phyloP scores from a whole-genome alignment of 2,797 vertebrate species.

The Cynodonichthys magdalenae region DNA sequence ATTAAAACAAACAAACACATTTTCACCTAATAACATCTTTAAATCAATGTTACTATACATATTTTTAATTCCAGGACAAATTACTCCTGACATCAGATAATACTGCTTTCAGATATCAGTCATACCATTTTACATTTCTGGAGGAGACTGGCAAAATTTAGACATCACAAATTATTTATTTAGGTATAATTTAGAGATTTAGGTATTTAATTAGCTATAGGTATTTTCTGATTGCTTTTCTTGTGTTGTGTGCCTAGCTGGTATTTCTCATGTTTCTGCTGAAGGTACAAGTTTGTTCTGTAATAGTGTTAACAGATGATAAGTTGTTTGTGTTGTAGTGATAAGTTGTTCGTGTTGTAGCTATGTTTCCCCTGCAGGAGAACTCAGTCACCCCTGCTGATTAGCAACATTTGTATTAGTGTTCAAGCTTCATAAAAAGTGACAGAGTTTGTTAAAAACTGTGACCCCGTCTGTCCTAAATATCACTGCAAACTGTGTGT shows the following conservation, averaged over 20 bases:
- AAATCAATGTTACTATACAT: neutral
- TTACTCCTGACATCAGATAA: conserved; percentile 8
- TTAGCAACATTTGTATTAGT: conserved; percentile 50
- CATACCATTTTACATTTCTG: conserved; percentile 9
- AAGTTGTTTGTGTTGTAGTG: conserved; percentile 38
- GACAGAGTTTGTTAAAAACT: conserved; percentile 2
- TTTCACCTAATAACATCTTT: neutral
- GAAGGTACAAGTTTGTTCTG: conserved; percentile 79
- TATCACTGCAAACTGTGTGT: conserved; percentile 27
- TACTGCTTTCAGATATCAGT: neutral
- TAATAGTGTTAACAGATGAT: conserved; percentile 51
- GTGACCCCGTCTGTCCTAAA: conserved; percentile 27
- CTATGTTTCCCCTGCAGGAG: conserved; percentile 35
- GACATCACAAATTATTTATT: conserved; percentile 14
- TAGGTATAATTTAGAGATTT: conserved; percentile 25
- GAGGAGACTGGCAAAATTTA: conserved; percentile 20
- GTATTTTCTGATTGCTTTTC: conserved; percentile 60
- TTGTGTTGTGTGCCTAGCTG: conserved; percentile 70
- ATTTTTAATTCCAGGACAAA: too few species aligned
- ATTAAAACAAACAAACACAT: neutral
- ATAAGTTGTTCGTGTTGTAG: conserved; percentile 48
- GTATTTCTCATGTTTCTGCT: conserved; percentile 72
- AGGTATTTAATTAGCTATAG: conserved; percentile 38
- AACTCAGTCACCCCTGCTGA: conserved; percentile 40
- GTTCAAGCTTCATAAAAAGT: conserved; percentile 13